Evolutionary conservation across 1,140 invertebrate species (phyloP), one percentile per base, ranked within the genome.

Genomic region (Leptinotarsa undecemlineata): DNA sequence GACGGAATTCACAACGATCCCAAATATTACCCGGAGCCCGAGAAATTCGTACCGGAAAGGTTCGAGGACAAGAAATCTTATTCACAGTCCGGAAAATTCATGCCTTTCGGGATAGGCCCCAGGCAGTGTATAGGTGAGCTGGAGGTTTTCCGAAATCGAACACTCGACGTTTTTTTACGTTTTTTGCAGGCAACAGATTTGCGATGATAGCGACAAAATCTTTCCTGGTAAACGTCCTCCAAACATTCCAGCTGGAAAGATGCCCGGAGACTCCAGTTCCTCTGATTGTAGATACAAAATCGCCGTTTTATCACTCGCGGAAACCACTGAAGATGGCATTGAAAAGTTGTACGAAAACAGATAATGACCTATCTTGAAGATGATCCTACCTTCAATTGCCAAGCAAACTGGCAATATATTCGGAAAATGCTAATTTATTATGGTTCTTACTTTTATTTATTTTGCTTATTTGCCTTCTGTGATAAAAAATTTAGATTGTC

Each of bases 1-100:
- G 78, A 79, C 17, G 84, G 74, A 1, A n/a, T 87, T 0, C 87
- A 88, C 26, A 67, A 76, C 5, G 87, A 91, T 80, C 82, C 86
- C 1, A 78, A 87, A 20, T 84, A 86, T 70, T 93, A 74, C 68
- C 87, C 90, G 26, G 85, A 92, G 72, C 91, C 91, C 4, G 86
- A 90, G 51, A 82, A 81, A 33, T 93, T 91, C 80, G 86, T 92
- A 83, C 92, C 92, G 0, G 89, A 92, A 71, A 83, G 91, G 73
- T 93, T 93, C 80, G 77, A 85, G 4, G 85, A 68, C 81, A 79
- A 79, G 57, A 26, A 74, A 17, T 63, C 57, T 17, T 63, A 51
- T 13, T 4, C 13, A n/a, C 76, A 76, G 47, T 72, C 81, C 1
- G 80, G 77, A 48, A 83, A 83, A 0, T 91, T 87, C 80, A 80